phyloP scores from a whole-genome alignment of 2,888 invertebrate species.

The Amorpha juglandis region DNA sequence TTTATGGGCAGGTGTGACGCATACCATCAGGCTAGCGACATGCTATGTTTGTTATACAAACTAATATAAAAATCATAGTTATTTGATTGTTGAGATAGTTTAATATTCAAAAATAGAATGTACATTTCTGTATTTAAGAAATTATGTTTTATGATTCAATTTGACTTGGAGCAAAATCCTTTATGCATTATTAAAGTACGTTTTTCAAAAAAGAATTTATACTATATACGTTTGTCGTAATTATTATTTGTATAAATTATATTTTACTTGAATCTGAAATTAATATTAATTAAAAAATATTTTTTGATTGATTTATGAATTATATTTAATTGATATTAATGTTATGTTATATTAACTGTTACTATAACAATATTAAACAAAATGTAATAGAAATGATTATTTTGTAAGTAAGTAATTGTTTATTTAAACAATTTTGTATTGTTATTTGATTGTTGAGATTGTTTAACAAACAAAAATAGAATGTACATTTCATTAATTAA shows the following conservation, averaged over 20 bases:
- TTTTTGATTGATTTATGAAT: too few species aligned
- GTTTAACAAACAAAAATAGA: neutral
- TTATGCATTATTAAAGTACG: too few species aligned
- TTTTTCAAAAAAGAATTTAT: neutral
- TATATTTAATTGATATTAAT: neutral
- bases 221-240: neutral
- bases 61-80: too few species aligned
- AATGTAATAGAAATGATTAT: neutral
- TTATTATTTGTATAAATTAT: neutral
- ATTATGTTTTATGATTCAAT: too few species aligned
- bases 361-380: neutral
- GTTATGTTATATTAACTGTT: neutral
- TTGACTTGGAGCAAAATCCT: too few species aligned
- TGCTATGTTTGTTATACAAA: too few species aligned
- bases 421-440: slow-evolving; percentile 9
- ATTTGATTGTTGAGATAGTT: too few species aligned
- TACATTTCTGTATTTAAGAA: too few species aligned
- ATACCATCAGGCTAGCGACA: too few species aligned
- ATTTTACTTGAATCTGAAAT: too few species aligned
- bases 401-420: neutral
- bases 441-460: neutral
- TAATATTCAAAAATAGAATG: too few species aligned
- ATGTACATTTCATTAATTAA: neutral
- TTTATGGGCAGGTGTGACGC: too few species aligned
- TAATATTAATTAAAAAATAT: neutral